Evolutionary conservation across 2,797 vertebrate genomes (phyloP).

Genomic region (Sphenodon punctatus): DNA sequence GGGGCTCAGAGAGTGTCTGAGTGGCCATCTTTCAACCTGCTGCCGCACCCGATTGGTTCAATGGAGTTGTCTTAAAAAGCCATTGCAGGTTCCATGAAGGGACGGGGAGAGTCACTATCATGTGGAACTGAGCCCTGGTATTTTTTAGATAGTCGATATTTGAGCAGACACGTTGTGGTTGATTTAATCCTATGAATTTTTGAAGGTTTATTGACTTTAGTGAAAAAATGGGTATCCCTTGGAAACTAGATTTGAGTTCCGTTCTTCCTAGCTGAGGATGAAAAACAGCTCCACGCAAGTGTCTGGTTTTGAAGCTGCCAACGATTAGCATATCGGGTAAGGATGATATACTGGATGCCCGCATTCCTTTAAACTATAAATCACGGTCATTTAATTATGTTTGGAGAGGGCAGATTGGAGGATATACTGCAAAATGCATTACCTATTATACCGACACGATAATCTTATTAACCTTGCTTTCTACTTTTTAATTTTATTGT

Average conservation of each 20-base stretch:
- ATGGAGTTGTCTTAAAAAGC: no score
- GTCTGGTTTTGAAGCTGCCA: constrained; percentile 60
- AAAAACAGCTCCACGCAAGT: constrained; percentile 56
- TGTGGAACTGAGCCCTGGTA: no score
- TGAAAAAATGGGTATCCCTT: constrained; percentile 17
- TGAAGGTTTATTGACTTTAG: constrained; percentile 46
- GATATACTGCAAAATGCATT: constrained; percentile 70
- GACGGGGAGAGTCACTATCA: no score
- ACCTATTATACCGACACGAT: constrained; percentile 63
- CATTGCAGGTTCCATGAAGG: no score
- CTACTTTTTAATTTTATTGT: constrained; percentile 73
- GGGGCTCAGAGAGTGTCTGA: no score
- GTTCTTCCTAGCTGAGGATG: constrained; percentile 54
- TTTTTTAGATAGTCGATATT: no score
- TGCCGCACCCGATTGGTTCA: no score
- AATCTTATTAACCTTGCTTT: constrained; percentile 74
- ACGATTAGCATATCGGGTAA: constrained; percentile 64
- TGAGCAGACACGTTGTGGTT: no score
- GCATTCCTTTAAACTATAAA: constrained; percentile 67
- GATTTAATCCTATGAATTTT: constrained; percentile 29
- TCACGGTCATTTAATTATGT: constrained; percentile 67
- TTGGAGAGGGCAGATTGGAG: constrained; percentile 69
- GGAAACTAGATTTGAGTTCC: constrained; percentile 27
- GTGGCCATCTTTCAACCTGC: no score
- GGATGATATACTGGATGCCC: constrained; percentile 55